phyloP scores from a whole-genome alignment of 2,888 invertebrate species.

The Lypha dubia region DNA sequence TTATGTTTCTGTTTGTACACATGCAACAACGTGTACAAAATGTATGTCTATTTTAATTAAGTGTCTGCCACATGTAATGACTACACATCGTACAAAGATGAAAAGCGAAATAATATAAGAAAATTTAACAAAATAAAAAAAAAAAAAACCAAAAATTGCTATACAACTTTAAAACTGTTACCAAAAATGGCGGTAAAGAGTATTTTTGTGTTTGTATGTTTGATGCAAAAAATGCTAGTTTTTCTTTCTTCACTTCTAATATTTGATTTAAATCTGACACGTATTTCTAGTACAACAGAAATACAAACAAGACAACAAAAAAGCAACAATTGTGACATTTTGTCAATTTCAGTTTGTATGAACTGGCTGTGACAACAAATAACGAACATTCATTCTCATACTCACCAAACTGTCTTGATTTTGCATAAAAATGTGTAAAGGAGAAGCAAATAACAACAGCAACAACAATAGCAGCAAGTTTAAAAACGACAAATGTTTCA shows the following conservation, averaged over 20 bases:
- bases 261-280: conserved; percentile 72
- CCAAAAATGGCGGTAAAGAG: conserved; percentile 67
- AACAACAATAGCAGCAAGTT: not conserved
- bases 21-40: conserved; percentile 72
- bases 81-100: conserved; percentile 69
- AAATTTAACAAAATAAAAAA: conserved; percentile 10
- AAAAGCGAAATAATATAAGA: conserved; percentile 47
- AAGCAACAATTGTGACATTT: conserved; percentile 70
- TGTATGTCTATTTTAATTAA: conserved; percentile 72
- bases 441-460: conserved; percentile 18
- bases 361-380: conserved; percentile 3
- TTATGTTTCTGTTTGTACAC: conserved; percentile 61
- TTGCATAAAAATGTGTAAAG: conserved; percentile 46
- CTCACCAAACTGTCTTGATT: conserved; percentile 17
- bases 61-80: conserved; percentile 72
- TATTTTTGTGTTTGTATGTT: conserved; percentile 27
- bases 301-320: conserved; percentile 45
- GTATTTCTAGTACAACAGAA: conserved; percentile 61
- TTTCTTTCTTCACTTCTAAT: conserved; percentile 46
- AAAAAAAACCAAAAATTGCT: conserved; percentile 24
- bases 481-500: conserved; percentile 30
- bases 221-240: conserved; percentile 43
- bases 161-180: conserved; percentile 59
- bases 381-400: conserved; percentile 22
- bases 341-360: conserved; percentile 66